Percentiles rank a stretch among this genome's conserved stretches.
Evolutionary conservation across 2,113 vertebrate species (phyloP).

Genomic region (Canis aureus): DNA sequence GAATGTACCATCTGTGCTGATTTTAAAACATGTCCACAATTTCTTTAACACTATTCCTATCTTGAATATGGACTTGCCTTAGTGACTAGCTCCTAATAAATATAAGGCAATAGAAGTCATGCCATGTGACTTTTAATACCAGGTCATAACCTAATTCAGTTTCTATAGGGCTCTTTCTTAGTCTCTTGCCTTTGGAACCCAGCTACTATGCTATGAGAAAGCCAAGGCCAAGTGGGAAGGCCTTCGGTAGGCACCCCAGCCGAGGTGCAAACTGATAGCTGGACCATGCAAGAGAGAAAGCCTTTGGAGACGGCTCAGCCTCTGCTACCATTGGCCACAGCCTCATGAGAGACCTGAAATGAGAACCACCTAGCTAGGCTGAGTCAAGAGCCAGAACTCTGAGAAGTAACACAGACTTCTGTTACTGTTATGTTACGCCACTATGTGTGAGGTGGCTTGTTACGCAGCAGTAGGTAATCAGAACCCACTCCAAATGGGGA

Average conservation of each 20-base stretch:
- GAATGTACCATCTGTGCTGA: not conserved
- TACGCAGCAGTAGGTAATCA: not conserved
- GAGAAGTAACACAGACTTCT: not conserved
- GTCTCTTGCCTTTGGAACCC: not conserved
- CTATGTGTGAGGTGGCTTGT: not conserved
- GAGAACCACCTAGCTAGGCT: not conserved
- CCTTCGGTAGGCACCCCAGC: not conserved
- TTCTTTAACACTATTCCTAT: not conserved
- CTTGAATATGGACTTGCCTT: not conserved
- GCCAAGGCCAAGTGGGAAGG: not conserved
- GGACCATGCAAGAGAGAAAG: not conserved
- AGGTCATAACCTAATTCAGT: not conserved
- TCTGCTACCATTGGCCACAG: not conserved
- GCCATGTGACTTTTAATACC: not conserved
- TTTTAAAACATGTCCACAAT: not conserved
- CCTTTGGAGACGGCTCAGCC: not conserved
- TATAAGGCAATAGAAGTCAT: not conserved
- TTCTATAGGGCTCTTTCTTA: not conserved
- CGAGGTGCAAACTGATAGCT: not conserved
- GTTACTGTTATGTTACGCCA: rapidly evolving
- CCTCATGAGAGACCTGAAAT: not conserved
- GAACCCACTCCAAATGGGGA: not conserved
- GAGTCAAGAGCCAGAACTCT: not conserved
- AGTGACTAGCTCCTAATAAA: not conserved
- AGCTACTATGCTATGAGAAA: not conserved